Conservation (phyloP, 2,797 vertebrate species). For the Molossus alvarezi region DNA sequence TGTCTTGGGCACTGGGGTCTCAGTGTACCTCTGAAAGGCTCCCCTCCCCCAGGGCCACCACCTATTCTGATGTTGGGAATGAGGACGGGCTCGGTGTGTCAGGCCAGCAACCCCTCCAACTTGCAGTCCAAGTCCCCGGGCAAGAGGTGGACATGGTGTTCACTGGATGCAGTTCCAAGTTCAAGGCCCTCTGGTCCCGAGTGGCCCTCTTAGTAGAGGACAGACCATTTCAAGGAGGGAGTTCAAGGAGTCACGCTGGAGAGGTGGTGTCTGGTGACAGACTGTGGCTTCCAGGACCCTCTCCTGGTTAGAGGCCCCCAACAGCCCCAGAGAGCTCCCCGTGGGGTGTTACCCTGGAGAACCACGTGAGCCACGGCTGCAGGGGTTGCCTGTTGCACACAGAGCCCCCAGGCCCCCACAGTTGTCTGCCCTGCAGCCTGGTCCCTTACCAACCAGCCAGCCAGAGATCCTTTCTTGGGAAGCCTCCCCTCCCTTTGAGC, state of each 20-base stretch:
- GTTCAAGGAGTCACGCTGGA: not conserved
- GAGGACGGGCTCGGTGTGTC: not conserved
- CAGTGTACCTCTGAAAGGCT: not conserved
- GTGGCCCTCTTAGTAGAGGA: not conserved
- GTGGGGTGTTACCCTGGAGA: not conserved
- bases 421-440: not conserved
- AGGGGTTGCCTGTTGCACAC: not conserved
- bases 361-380: rapidly evolving
- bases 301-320: not conserved
- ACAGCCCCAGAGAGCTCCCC: not conserved
- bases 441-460: rapidly evolving
- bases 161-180: not conserved
- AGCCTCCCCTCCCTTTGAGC: not conserved
- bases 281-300: not conserved
- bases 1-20: not conserved
- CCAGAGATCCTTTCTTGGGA: too few relatives aligned
- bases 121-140: not conserved
- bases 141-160: not conserved
- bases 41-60: not conserved
- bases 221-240: not conserved
- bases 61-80: not conserved
- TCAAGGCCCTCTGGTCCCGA: not conserved
- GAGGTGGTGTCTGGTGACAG: not conserved
- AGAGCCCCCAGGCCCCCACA: not conserved
- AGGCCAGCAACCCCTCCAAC: not conserved